Percentiles rank a stretch among this genome's conserved stretches.
phyloP scores from a whole-genome alignment of 2,888 invertebrate species.

The Dromius quadrimaculatus region DNA sequence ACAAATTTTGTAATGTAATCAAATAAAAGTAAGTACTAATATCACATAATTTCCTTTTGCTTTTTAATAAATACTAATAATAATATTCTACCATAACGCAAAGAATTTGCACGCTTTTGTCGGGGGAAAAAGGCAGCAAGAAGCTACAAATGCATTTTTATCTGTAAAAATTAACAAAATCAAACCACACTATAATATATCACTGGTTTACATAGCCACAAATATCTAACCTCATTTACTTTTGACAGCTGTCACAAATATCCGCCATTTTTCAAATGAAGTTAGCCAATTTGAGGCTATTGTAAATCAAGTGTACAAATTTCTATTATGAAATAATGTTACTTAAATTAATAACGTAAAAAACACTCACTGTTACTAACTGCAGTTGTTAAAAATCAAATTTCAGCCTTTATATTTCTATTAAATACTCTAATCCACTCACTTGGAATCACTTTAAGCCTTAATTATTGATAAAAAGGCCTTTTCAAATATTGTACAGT shows the following conservation, averaged over 20 bases:
- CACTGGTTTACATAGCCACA: no score
- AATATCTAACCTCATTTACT: no score
- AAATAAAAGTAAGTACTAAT: constrained; percentile 51
- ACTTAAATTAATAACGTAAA: constrained; percentile 49
- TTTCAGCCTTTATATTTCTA: constrained; percentile 59
- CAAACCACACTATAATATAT: constrained; percentile 51
- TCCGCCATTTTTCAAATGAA: no score
- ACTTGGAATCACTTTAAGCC: constrained; percentile 52
- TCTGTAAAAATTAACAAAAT: constrained; percentile 43
- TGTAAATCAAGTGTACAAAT: no score
- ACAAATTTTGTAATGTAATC: constrained; percentile 39
- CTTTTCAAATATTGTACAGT: constrained; percentile 50
- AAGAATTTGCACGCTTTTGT: constrained; percentile 51
- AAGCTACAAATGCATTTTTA: constrained; percentile 50
- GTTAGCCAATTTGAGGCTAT: no score
- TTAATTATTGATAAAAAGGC: constrained; percentile 51
- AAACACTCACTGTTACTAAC: constrained; percentile 56
- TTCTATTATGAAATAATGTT: constrained; percentile 45
- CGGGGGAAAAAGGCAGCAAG: constrained; percentile 43
- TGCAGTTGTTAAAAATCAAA: constrained; percentile 59
- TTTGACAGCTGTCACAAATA: no score
- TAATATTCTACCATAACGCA: background rate
- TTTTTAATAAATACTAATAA: constrained; percentile 40
- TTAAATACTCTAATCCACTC: constrained; percentile 50
- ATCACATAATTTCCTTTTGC: constrained; percentile 46